Evolutionary conservation across 1,140 invertebrate genomes (phyloP), one percentile per base, ranked within the genome.

Genomic region (Drosophila varians): DNA sequence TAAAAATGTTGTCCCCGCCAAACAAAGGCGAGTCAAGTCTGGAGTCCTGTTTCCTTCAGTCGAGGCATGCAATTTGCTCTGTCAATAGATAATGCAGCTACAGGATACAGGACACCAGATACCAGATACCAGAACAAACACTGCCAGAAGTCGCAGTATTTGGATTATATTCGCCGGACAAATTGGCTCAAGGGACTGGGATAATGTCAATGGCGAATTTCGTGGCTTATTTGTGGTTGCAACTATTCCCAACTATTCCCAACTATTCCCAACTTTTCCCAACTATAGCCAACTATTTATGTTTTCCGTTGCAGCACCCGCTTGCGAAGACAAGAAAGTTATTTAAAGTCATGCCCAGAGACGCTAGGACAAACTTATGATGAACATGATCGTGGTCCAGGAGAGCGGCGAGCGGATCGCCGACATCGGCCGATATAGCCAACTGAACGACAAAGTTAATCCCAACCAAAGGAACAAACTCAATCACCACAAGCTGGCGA

Each of bases 31-130:
- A 62, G 70, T 43, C 71, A 38, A 60, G 26, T 25, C 21, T 18
- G 19, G 1, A n/a, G 18, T 16, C 19, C 43, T 25, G 43, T 19
- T 38, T 43, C n/a, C n/a, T n/a, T n/a, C n/a, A n/a, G n/a, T 25
- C 57, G 11, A 5, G 40, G 12, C 36, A 45, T 74, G 58, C 64
- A 64, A 45, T 57, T 38, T 38, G 64, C 56, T 68, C 65, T 84
- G 75, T 83, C 79, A 68, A 83, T 79, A 79, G 79, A 76, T 84
- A 86, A 79, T 65, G 66, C 49, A 84, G 62, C 57, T 65, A 72
- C 65, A 68, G 56, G 76, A 56, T 74, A 69, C 57, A 46, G 46
- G 56, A 58, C 43, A 52, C 64, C 28, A 31, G 25, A 51, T 43
- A 47, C 19, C 40, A 62, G 54, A 49, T 51, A 51, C 53, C 69